Conservation (phyloP, 37 sponge, comb jelly and placozoan species). For the Hormiphora californensis region DNA sequence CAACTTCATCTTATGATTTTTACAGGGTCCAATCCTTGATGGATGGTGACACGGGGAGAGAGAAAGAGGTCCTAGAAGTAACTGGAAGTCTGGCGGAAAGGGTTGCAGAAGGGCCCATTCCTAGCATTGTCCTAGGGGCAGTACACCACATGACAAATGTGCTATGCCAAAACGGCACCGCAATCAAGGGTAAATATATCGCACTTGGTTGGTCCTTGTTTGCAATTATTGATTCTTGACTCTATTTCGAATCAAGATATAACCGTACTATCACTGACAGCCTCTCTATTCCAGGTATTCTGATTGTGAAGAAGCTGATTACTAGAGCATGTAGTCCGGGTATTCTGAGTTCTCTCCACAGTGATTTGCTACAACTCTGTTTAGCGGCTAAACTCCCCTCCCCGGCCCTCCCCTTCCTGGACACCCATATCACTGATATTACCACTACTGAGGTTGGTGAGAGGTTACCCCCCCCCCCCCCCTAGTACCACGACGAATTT, state of each 20-base stretch:
- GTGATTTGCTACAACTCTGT: slow-evolving; percentile 26
- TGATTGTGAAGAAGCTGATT: not conserved
- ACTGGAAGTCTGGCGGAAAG: not conserved
- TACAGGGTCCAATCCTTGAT: not conserved
- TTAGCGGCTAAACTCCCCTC: slow-evolving; percentile 26
- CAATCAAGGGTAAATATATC: no score
- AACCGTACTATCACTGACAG: no score
- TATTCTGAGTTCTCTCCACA: not conserved
- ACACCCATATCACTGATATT: not conserved
- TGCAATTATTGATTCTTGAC: no score
- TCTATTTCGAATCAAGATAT: no score
- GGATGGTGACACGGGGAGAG: not conserved
- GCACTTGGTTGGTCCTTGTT: no score
- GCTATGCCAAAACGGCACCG: no score
- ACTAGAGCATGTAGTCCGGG: not conserved
- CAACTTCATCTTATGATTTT: no score
- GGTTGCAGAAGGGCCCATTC: not conserved
- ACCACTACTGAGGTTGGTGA: not conserved
- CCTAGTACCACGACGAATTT: no score
- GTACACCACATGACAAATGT: not conserved
- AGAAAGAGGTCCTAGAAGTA: not conserved
- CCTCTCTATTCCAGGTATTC: not conserved
- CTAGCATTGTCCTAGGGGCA: not conserved
- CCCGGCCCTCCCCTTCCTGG: slow-evolving; percentile 14
- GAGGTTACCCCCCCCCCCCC: not conserved